Evolutionary conservation across 64 coral and sea anemone genomes (phyloP).

Genomic region (Astreopora myriophthalma): DNA sequence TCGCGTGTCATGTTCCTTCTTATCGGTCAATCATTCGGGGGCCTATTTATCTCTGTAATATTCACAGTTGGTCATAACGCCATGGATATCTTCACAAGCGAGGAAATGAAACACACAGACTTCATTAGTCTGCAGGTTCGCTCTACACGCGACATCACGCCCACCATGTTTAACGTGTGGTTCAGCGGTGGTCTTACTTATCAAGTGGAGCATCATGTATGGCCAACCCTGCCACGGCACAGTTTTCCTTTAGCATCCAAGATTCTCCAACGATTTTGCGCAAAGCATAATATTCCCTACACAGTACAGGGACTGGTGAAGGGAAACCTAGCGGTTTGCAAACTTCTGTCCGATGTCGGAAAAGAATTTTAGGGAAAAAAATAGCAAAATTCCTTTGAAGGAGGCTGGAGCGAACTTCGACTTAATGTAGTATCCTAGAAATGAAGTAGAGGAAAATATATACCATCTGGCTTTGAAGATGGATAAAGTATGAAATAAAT

Average conservation of each 20-base stretch:
- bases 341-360: neutral
- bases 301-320: neutral
- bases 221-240: constrained; percentile 10
- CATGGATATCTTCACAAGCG: neutral
- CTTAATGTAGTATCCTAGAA: too few species aligned
- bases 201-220: constrained; percentile 35
- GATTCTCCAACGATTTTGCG: constrained; percentile 22
- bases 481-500: too few species aligned
- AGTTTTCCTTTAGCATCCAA: constrained; percentile 22
- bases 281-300: constrained; percentile 31
- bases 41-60: neutral
- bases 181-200: constrained; percentile 36
- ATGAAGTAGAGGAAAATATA: too few species aligned
- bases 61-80: too few species aligned
- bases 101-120: constrained; percentile 1
- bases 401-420: too few species aligned
- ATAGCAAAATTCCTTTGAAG: too few species aligned
- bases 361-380: neutral
- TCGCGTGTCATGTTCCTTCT: neutral
- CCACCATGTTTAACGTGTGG: constrained; percentile 22
- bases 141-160: constrained; percentile 31
- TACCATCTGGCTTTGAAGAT: too few species aligned
- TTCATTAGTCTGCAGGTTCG: constrained; percentile 5
- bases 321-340: constrained; percentile 15
- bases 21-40: neutral